Percentiles rank a stretch among this genome's conserved stretches.
Evolutionary conservation across 2,797 vertebrate species (phyloP).

Genomic region (Threskiornis aethiopicus): DNA sequence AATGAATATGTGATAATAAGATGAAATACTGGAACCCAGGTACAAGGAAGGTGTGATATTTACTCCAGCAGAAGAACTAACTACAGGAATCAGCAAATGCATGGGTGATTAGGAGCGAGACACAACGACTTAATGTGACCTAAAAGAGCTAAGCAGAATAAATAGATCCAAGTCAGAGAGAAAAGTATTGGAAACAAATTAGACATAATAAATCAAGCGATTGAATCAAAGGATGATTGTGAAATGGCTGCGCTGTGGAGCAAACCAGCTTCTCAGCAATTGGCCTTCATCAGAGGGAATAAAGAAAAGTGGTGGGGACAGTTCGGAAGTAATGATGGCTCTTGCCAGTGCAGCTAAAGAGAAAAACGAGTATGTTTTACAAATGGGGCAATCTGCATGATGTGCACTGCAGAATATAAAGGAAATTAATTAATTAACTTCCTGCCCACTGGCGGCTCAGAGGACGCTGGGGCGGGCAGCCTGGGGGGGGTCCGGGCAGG

Average conservation of each 20-base stretch:
- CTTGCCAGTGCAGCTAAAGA: rapidly evolving
- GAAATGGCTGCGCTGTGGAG: not conserved
- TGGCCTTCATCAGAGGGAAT: not conserved
- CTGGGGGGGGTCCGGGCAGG: not conserved
- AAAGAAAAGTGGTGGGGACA: not conserved
- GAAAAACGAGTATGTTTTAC: not conserved
- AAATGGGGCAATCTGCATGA: not conserved
- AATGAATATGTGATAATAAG: rapidly evolving
- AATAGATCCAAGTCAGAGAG: not conserved
- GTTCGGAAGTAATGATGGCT: not conserved
- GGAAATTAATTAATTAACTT: not conserved
- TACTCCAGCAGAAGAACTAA: not conserved
- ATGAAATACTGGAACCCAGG: not conserved
- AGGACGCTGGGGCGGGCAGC: rapidly evolving
- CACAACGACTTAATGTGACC: not conserved
- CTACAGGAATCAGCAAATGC: not conserved
- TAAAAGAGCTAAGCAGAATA: not conserved
- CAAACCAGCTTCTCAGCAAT: not conserved
- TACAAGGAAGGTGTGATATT: not conserved
- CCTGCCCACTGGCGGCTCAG: not conserved
- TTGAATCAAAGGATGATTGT: not conserved
- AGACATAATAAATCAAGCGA: not conserved
- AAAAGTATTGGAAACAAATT: not conserved
- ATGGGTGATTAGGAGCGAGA: rapidly evolving
- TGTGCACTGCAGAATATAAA: not conserved